Conservation (phyloP, 2,888 invertebrate genomes). For the Syrista parreyssii region DNA sequence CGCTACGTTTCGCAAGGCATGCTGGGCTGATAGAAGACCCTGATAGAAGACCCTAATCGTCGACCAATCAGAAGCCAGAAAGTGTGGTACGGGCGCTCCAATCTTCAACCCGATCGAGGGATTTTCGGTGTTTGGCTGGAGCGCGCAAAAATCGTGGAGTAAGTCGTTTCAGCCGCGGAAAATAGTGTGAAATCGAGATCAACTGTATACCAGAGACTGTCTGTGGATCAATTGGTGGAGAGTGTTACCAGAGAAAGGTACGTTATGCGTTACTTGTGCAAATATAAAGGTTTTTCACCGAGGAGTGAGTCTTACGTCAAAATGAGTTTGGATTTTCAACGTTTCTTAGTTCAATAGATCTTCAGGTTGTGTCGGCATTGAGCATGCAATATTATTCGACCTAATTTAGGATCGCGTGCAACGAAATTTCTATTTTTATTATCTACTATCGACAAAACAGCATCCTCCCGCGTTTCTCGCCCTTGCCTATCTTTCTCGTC, state of each 20-base stretch:
- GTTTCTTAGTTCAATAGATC: no score
- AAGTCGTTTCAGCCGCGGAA: constrained; percentile 31
- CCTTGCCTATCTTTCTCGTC: constrained; percentile 19
- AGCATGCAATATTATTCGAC: constrained; percentile 12
- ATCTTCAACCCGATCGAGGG: constrained; percentile 58
- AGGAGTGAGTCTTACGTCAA: constrained; percentile 32
- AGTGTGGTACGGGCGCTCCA: constrained; percentile 50
- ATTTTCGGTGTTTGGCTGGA: constrained; percentile 53
- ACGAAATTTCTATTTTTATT: constrained; percentile 31
- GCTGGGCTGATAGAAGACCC: constrained; percentile 65
- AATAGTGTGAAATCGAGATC: constrained; percentile 15
- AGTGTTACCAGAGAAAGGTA: constrained; percentile 52
- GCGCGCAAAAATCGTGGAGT: constrained; percentile 48
- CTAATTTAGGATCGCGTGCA: constrained; percentile 32
- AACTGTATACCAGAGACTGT: constrained; percentile 7
- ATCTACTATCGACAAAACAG: constrained; percentile 61
- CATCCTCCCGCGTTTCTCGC: constrained; percentile 48
- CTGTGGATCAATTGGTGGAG: constrained; percentile 36
- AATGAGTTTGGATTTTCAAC: constrained; percentile 12
- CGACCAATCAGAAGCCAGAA: constrained; percentile 57
- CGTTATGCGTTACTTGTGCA: constrained; percentile 31
- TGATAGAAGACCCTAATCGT: constrained; percentile 66
- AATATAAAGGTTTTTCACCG: constrained; percentile 28
- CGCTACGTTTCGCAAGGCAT: constrained; percentile 53
- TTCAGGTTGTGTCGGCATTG: not conserved